Percentiles rank a stretch among this genome's conserved stretches.
Conservation (phyloP, 2,113 vertebrate species). For the Rhineura floridana region DNA sequence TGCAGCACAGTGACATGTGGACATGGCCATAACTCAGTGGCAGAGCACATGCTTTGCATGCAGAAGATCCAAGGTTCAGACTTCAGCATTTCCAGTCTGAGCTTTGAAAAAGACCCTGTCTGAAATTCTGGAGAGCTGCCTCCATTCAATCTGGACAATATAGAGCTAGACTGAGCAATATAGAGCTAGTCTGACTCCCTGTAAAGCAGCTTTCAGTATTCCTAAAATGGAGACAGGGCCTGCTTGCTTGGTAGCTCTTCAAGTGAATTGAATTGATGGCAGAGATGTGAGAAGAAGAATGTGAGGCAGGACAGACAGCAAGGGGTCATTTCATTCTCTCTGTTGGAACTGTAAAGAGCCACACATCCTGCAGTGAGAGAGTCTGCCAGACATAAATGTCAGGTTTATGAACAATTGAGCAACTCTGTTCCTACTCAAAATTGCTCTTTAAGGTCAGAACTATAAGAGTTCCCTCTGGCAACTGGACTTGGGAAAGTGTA, state of each 20-base stretch:
- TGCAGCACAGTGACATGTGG: no score
- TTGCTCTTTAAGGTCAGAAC: constrained; percentile 77
- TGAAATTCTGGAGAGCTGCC: not conserved
- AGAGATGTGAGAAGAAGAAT: not conserved
- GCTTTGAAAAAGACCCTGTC: not conserved
- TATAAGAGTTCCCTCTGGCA: constrained; percentile 58
- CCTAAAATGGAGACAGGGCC: not conserved
- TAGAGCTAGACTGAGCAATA: not conserved
- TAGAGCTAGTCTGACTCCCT: not conserved
- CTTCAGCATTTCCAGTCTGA: no score
- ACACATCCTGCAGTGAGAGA: constrained; percentile 57
- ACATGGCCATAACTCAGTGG: no score
- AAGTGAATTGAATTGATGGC: not conserved
- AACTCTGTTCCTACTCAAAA: constrained; percentile 67
- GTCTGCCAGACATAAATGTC: constrained; percentile 75
- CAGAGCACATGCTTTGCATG: not conserved
- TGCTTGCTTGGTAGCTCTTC: not conserved
- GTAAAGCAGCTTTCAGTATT: not conserved
- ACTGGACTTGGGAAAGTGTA: constrained; percentile 28
- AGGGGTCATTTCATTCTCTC: constrained; percentile 63
- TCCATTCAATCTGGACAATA: not conserved
- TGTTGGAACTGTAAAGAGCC: constrained; percentile 74
- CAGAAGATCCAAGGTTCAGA: not conserved
- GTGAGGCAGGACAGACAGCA: not conserved
- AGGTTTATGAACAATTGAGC: constrained; percentile 79